These are phyloP conservation scores for Etia nguti DNA, from an alignment of 2,113 vertebrate genomes.

Conservation along the genomic window DNA sequence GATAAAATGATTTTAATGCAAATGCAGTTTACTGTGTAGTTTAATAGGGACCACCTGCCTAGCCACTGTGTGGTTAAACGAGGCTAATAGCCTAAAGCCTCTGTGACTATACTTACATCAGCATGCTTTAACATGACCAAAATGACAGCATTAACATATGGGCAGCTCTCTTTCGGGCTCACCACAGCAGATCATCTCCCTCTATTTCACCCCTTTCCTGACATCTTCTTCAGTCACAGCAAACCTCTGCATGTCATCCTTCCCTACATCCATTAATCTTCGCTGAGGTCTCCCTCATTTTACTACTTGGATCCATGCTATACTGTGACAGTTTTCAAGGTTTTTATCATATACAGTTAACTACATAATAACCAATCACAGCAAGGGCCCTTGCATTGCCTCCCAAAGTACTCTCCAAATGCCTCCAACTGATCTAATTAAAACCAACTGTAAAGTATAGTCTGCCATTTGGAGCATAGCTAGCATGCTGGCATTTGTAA, in stretches of 20 bases:
- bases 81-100: background rate
- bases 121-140: background rate
- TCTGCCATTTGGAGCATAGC: background rate
- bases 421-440: background rate
- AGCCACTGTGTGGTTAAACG: background rate
- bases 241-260: background rate
- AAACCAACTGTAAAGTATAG: background rate
- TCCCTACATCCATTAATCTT: background rate
- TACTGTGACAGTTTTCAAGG: background rate
- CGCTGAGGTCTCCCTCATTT: background rate
- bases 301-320: background rate
- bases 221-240: background rate
- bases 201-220: background rate
- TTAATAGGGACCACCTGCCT: background rate
- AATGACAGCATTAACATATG: background rate
- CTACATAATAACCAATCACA: background rate
- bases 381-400: background rate
- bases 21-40: background rate
- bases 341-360: background rate
- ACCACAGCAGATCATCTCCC: background rate
- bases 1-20: background rate
- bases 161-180: background rate
- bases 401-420: background rate
- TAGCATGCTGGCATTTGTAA: background rate
- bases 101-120: background rate